Percentiles rank a stretch among this genome's conserved stretches.
Conservation (phyloP, 35 echinoderm and acorn worm genomes). For the Ophioderma brevispina region DNA sequence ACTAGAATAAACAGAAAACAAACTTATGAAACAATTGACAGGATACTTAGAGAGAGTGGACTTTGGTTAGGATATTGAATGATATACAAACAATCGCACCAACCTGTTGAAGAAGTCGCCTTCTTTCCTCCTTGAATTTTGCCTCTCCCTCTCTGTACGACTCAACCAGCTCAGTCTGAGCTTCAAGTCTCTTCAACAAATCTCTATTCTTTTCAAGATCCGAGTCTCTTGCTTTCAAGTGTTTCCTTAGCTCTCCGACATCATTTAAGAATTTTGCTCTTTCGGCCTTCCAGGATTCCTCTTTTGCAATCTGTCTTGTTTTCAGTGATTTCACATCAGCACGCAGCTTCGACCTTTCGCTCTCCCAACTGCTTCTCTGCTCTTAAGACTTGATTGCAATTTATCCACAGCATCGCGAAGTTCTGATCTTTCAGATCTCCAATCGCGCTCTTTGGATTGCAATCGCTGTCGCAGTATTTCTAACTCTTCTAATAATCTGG, state of each 20-base stretch:
- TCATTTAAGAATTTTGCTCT: slow-evolving; percentile 57
- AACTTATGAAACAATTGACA: no score
- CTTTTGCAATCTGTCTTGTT: slow-evolving; percentile 52
- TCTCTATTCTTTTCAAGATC: slow-evolving; percentile 37
- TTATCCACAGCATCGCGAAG: slow-evolving; percentile 61
- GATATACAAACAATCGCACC: no score
- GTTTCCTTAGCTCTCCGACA: slow-evolving; percentile 53
- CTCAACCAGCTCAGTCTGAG: slow-evolving; percentile 81
- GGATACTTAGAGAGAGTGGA: no score
- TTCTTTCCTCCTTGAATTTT: slow-evolving; percentile 90
- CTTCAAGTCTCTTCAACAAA: slow-evolving; percentile 70
- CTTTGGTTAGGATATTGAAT: no score
- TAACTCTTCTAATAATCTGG: slow-evolving; percentile 37
- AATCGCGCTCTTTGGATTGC: slow-evolving; percentile 48
- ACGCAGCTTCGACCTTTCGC: slow-evolving; percentile 67
- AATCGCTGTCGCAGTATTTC: slow-evolving; percentile 38
- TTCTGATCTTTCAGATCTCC: slow-evolving; percentile 38
- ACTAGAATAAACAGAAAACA: no score
- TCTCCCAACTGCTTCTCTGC: slow-evolving; percentile 63
- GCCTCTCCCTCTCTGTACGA: slow-evolving; percentile 74
- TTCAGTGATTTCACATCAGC: slow-evolving; percentile 59
- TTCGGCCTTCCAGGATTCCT: slow-evolving; percentile 78
- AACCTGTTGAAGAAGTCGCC: slow-evolving; percentile 81
- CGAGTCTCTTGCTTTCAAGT: slow-evolving; percentile 56
- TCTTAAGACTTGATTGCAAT: slow-evolving; percentile 61